These are phyloP conservation scores for Drosophila seguyi DNA, from an alignment of 1,140 invertebrate genomes.

Conservation along the genomic window DNA sequence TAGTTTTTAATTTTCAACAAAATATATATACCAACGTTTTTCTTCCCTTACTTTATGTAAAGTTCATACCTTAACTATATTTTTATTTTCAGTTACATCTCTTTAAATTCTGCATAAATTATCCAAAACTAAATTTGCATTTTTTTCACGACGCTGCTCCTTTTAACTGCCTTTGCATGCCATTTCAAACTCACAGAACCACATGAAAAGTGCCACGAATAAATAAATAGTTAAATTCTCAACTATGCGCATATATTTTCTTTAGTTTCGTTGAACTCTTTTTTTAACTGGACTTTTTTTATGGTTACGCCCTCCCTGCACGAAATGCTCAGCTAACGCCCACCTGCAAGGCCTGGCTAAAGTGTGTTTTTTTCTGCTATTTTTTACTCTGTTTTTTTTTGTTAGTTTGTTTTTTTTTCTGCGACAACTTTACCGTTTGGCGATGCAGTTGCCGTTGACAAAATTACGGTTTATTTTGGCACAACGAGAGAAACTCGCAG, in stretches of 20 bases:
- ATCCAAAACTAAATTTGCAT: not conserved
- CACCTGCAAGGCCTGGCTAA: constrained; percentile 20
- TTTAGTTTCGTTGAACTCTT: constrained; percentile 45
- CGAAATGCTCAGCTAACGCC: constrained; percentile 29
- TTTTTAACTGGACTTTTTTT: constrained; percentile 23
- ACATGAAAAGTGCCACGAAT: constrained; percentile 3
- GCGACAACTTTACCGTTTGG: constrained; percentile 39
- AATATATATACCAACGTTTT: too few relatives aligned
- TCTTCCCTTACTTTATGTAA: not conserved
- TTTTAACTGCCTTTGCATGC: constrained; percentile 10
- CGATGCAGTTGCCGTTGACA: constrained; percentile 46
- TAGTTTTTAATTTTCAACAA: not conserved
- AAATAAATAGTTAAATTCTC: constrained; percentile 17
- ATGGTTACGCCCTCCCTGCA: constrained; percentile 39
- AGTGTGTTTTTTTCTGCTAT: constrained; percentile 2
- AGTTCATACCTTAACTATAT: not conserved
- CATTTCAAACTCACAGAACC: constrained; percentile 9
- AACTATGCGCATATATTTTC: constrained; percentile 47
- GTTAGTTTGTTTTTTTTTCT: constrained; percentile 17
- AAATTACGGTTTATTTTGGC: constrained; percentile 57
- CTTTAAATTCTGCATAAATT: constrained; percentile 15
- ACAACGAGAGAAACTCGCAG: constrained; percentile 14
- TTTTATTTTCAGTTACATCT: not conserved
- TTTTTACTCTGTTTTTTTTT: not conserved
- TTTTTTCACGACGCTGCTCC: constrained; percentile 6